These are phyloP conservation scores for Meandrusa payeni DNA, from an alignment of 2,888 invertebrate species.

Conservation along the genomic window DNA sequence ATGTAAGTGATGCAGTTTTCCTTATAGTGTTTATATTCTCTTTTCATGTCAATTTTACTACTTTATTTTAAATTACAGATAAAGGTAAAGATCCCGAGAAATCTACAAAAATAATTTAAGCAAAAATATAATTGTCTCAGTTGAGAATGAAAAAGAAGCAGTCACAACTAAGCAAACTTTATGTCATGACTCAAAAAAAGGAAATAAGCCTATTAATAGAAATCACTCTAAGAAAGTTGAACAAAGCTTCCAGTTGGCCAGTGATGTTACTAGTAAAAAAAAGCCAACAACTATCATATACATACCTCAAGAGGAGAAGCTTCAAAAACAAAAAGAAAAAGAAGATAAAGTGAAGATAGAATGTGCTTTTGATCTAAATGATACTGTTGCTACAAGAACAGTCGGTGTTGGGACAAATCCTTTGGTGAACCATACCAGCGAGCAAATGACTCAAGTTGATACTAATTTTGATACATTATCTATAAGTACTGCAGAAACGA, in stretches of 20 bases:
- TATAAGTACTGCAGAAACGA: conserved; percentile 39
- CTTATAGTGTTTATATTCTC: too few species aligned
- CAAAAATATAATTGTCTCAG: conserved; percentile 42
- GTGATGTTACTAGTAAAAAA: conserved; percentile 38
- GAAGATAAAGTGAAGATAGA: conserved; percentile 29
- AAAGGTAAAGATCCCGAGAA: conserved; percentile 36
- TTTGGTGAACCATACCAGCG: conserved; percentile 33
- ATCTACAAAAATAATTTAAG: conserved; percentile 44
- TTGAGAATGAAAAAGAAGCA: conserved; percentile 46
- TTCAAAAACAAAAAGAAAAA: conserved; percentile 28
- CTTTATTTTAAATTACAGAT: conserved; percentile 35
- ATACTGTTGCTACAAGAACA: conserved; percentile 37
- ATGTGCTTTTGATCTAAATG: conserved; percentile 36
- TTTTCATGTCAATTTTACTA: too few species aligned
- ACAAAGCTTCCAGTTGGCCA: conserved; percentile 24
- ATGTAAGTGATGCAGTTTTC: too few species aligned
- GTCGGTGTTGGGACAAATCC: conserved; percentile 44
- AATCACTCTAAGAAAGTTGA: conserved; percentile 5
- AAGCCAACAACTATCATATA: conserved; percentile 46
- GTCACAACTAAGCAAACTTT: conserved; percentile 39
- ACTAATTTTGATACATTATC: conserved; percentile 36
- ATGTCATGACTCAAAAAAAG: conserved; percentile 35
- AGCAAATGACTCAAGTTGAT: conserved; percentile 46
- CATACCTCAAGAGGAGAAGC: conserved; percentile 51
- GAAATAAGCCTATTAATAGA: conserved; percentile 37